Percentiles rank a stretch among this genome's conserved stretches.
Evolutionary conservation across 2,113 vertebrate genomes (phyloP).

Genomic region (Leucoraja erinaceus): DNA sequence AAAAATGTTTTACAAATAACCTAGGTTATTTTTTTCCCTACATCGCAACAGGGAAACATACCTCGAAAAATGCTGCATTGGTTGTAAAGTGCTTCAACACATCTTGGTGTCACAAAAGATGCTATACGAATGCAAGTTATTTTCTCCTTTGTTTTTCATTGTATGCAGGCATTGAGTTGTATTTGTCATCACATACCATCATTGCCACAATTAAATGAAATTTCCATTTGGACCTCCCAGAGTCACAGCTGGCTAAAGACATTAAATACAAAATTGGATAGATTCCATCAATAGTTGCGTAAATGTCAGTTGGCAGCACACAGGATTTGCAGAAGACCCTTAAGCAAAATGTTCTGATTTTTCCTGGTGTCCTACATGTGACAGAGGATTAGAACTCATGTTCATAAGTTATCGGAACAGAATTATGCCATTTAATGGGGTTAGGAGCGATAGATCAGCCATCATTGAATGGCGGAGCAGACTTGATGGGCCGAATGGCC

Average conservation of each 20-base stretch:
- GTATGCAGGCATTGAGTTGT: background rate
- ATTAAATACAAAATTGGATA: background rate
- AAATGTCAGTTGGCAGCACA: background rate
- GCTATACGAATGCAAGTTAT: background rate
- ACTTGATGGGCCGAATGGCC: no score
- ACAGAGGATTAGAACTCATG: background rate
- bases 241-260: background rate
- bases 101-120: background rate
- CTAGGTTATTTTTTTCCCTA: background rate
- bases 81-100: background rate
- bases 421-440: no score
- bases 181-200: constrained; percentile 14
- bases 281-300: background rate
- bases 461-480: no score
- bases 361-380: background rate
- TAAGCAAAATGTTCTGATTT: background rate
- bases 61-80: background rate
- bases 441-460: no score
- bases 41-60: background rate
- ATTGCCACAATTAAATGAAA: background rate
- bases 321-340: background rate
- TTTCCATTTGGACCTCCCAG: background rate
- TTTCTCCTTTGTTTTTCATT: background rate
- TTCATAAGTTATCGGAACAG: no score
- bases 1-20: background rate